A percentile compares a stretch with the other conserved stretches of the same genome.
Evolutionary conservation across 2,113 vertebrate species (phyloP).

Genomic region (Poecile atricapillus): DNA sequence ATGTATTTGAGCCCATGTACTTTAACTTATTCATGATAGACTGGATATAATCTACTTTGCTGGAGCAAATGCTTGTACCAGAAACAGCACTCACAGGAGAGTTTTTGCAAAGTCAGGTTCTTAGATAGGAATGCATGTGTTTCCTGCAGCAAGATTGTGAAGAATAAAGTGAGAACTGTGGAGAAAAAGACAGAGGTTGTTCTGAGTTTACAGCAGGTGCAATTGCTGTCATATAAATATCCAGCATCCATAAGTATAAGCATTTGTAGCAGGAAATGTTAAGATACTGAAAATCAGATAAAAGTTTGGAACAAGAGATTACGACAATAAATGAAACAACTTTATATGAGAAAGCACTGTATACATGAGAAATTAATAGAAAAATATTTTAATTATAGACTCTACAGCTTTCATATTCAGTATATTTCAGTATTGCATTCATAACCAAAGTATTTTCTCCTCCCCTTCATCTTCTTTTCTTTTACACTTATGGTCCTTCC

Average conservation of each 20-base stretch:
- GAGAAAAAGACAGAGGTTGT: background rate
- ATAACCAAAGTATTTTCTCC: background rate
- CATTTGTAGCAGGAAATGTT: background rate
- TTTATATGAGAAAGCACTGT: background rate
- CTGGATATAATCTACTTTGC: background rate
- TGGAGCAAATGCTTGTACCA: background rate
- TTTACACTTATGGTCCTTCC: background rate
- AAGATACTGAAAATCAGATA: background rate
- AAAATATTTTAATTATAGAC: background rate
- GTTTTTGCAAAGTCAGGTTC: background rate
- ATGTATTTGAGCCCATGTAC: background rate
- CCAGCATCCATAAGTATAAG: background rate
- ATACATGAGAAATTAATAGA: background rate
- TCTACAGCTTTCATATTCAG: background rate
- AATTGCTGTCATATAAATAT: background rate
- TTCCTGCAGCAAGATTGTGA: background rate
- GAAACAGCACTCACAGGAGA: background rate
- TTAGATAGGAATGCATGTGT: background rate
- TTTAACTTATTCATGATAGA: background rate
- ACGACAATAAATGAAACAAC: background rate
- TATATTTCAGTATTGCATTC: background rate
- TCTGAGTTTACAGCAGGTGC: background rate
- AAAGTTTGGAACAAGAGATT: background rate
- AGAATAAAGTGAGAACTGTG: background rate
- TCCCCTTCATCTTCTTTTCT: background rate